Evolutionary conservation across 1,140 invertebrate genomes (phyloP).

Genomic region (Diuraphis noxia): DNA sequence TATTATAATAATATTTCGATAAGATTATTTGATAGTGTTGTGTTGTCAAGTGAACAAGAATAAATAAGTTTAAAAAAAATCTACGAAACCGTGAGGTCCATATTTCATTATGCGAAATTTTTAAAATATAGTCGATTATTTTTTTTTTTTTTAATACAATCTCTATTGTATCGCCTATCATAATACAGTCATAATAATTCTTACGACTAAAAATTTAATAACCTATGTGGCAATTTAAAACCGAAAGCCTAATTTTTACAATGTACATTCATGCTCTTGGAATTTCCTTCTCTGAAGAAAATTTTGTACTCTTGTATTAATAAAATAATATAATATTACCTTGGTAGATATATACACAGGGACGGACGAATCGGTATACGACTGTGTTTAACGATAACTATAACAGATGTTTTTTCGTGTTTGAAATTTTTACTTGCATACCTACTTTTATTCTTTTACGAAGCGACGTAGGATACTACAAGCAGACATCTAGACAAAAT

Average conservation of each 20-base stretch:
- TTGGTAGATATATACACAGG: no score
- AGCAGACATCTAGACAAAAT: not conserved
- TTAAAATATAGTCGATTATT: not conserved
- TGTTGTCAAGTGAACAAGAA: not conserved
- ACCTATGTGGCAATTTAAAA: not conserved
- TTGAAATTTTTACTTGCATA: not conserved
- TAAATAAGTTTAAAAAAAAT: not conserved
- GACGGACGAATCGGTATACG: not conserved
- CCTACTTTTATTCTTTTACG: not conserved
- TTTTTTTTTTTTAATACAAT: no score
- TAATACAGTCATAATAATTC: not conserved
- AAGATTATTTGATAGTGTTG: not conserved
- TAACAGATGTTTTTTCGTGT: not conserved
- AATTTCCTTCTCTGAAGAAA: not conserved
- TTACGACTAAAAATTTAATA: not conserved
- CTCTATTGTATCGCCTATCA: not conserved
- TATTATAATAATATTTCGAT: not conserved
- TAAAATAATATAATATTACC: no score
- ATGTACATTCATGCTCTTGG: not conserved
- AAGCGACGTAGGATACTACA: not conserved
- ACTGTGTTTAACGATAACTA: not conserved
- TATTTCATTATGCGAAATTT: conserved; percentile 5
- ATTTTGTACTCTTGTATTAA: no score
- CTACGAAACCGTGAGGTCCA: not conserved
- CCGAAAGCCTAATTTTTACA: not conserved